A percentile compares a stretch with the other conserved stretches of the same genome.
phyloP scores from a whole-genome alignment of 1,140 invertebrate genomes.

The Orius insidiosus region DNA sequence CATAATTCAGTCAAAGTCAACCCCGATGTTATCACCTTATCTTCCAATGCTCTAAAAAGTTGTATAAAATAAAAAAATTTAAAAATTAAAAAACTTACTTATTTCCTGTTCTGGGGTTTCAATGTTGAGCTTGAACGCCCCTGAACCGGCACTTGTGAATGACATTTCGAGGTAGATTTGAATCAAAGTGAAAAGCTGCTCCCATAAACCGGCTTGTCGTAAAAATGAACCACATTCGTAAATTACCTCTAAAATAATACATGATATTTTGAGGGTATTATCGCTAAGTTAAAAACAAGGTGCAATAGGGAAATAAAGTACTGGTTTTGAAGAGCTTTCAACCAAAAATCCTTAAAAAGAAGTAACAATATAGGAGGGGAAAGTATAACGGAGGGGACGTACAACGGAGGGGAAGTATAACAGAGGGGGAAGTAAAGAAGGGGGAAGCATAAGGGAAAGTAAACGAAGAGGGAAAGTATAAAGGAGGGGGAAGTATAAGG shows the following conservation, averaged over 20 bases:
- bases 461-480: too few species aligned
- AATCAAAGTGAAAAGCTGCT: constrained; percentile 42
- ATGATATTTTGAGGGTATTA: too few species aligned
- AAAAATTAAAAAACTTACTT: constrained; percentile 6
- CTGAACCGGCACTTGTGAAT: constrained; percentile 23
- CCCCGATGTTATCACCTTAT: constrained; percentile 38
- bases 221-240: constrained; percentile 41
- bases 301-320: not conserved
- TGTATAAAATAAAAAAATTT: not conserved
- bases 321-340: not conserved
- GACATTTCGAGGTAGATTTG: constrained; percentile 40
- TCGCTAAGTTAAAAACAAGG: too few species aligned
- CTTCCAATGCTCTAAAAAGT: constrained; percentile 36
- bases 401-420: too few species aligned
- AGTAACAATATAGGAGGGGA: too few species aligned
- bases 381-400: too few species aligned
- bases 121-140: constrained; percentile 14
- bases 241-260: constrained; percentile 29
- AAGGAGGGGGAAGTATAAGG: too few species aligned
- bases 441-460: too few species aligned
- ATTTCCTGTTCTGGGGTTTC: constrained; percentile 15
- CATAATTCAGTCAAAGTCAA: constrained; percentile 46
- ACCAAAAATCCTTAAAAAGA: not conserved
- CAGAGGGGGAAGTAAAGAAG: too few species aligned
- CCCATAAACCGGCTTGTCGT: constrained; percentile 43